Percentiles rank a stretch among this genome's conserved stretches.
Evolutionary conservation across 1,140 invertebrate genomes (phyloP).

Genomic region (Drosophila sechellia): DNA sequence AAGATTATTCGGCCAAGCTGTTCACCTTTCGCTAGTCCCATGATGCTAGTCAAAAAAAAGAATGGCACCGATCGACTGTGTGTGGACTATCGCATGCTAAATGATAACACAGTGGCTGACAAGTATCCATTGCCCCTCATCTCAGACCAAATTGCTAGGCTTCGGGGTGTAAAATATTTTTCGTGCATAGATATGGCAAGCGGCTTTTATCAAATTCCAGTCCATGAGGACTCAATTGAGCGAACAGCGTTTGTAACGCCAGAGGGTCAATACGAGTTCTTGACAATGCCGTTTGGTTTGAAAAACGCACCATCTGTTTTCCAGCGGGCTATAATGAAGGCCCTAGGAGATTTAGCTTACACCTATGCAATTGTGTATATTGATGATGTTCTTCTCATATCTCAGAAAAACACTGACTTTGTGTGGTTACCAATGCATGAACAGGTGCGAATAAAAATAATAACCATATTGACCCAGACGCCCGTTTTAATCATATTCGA

Average conservation of each 20-base stretch:
- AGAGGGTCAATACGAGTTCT: too few species aligned
- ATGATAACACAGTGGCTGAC: constrained; percentile 7
- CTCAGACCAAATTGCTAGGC: constrained; percentile 8
- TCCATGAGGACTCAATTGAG: neutral
- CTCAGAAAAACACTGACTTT: neutral
- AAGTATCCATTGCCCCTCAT: constrained; percentile 12
- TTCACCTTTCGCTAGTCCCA: constrained; percentile 10
- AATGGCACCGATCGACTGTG: constrained; percentile 9
- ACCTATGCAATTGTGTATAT: constrained; percentile 2
- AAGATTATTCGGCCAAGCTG: constrained; percentile 8
- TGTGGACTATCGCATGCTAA: neutral
- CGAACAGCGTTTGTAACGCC: too few species aligned
- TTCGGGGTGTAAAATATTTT: constrained; percentile 5
- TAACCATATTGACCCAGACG: neutral
- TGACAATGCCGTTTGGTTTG: constrained; percentile 4
- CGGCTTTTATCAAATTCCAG: neutral
- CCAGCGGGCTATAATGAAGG: neutral
- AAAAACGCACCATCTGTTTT: constrained; percentile 1
- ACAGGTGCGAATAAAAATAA: neutral
- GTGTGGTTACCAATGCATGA: neutral
- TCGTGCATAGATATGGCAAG: constrained; percentile 9
- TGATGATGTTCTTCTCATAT: neutral
- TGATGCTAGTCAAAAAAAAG: constrained; percentile 10
- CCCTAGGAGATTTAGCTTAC: neutral
- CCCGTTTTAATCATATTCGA: constrained; percentile 4